Evolutionary conservation across 1,140 invertebrate species (phyloP).

Genomic region (Ostrea denselamellosa): DNA sequence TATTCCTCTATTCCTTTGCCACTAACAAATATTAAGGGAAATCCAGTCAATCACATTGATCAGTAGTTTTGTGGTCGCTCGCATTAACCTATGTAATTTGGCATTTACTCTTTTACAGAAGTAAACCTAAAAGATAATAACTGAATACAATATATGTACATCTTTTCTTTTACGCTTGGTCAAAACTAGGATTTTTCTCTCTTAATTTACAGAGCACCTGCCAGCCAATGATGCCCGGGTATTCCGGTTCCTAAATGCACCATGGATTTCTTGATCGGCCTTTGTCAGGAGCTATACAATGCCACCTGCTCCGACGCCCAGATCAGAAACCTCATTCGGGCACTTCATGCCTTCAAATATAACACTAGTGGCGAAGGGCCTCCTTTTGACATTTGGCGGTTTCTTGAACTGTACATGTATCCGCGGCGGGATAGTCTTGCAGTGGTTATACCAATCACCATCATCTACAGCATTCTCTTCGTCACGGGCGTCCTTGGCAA

Average conservation of each 20-base stretch:
- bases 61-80: neutral
- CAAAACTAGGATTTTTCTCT: neutral
- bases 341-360: slow-evolving; percentile 19
- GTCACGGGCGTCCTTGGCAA: slow-evolving; percentile 74
- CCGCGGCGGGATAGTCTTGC: slow-evolving; percentile 59
- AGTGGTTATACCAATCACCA: slow-evolving; percentile 65
- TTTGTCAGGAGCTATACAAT: slow-evolving; percentile 2
- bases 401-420: slow-evolving; percentile 55
- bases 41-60: no score
- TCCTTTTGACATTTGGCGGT: slow-evolving; percentile 57
- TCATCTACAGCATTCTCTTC: slow-evolving; percentile 73
- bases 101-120: neutral
- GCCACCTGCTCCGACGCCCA: neutral
- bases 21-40: no score
- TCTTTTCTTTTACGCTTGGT: neutral
- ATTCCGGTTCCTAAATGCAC: neutral
- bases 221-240: neutral
- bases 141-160: neutral
- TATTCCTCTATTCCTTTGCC: no score
- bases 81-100: neutral
- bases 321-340: neutral
- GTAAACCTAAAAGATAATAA: neutral
- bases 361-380: slow-evolving; percentile 1
- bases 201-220: neutral
- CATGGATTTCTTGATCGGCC: neutral